Evolutionary conservation across 2,888 invertebrate species (phyloP).

Genomic region (Andrena fulva): DNA sequence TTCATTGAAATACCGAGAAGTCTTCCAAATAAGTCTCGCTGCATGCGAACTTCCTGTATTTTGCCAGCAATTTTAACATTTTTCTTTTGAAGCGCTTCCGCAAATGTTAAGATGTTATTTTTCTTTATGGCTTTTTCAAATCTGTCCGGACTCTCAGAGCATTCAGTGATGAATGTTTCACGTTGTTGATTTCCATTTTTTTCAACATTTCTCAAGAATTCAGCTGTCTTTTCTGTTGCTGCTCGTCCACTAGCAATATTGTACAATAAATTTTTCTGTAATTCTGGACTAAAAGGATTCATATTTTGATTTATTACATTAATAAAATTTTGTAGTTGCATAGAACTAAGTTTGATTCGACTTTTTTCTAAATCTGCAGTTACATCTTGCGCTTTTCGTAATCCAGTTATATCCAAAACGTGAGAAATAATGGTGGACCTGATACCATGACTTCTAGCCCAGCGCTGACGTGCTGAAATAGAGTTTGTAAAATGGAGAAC

Average conservation of each 20-base stretch:
- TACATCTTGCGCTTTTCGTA: constrained; percentile 28
- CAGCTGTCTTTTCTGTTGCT: not conserved
- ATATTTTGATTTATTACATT: constrained; percentile 10
- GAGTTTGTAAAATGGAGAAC: constrained; percentile 63
- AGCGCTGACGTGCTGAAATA: constrained; percentile 69
- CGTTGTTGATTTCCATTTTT: not conserved
- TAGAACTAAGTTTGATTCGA: constrained; percentile 18
- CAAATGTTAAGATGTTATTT: not conserved
- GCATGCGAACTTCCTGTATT: not conserved
- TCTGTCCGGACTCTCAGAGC: not conserved
- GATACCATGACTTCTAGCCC: constrained; percentile 56
- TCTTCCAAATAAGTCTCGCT: not conserved
- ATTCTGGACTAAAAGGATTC: constrained; percentile 15
- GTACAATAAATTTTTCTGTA: not conserved
- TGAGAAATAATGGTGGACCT: constrained; percentile 62
- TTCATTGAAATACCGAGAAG: not conserved
- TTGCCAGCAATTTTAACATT: not conserved
- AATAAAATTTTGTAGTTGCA: constrained; percentile 13
- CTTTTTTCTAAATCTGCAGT: constrained; percentile 13
- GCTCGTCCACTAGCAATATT: not conserved
- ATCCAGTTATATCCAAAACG: constrained; percentile 42
- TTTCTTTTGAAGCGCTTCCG: not conserved
- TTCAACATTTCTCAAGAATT: not conserved
- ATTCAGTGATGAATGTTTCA: not conserved
- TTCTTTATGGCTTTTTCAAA: not conserved